phyloP scores from a whole-genome alignment of 2,113 vertebrate species.

The Proterorhinus semilunaris region DNA sequence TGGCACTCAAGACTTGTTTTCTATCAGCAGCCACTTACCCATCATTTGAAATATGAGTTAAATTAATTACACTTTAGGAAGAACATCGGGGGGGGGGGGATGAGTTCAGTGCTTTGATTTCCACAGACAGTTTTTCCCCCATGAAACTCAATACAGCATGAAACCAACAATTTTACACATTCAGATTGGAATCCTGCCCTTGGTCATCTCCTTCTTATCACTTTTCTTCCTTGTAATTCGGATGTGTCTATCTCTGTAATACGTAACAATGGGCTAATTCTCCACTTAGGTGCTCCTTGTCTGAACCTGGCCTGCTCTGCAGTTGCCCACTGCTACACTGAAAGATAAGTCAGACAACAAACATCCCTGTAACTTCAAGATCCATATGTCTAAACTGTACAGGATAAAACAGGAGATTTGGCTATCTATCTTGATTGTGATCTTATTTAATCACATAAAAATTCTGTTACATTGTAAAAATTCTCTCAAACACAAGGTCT shows the following conservation, averaged over 20 bases:
- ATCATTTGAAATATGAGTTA: slow-evolving; percentile 45
- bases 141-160: slow-evolving; percentile 10
- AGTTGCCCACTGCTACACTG: too few relatives aligned
- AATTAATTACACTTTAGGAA: slow-evolving; percentile 34
- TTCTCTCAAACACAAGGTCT: not conserved
- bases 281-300: too few relatives aligned
- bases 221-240: not conserved
- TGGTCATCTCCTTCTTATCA: not conserved
- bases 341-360: too few relatives aligned
- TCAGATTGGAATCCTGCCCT: not conserved
- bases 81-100: slow-evolving; percentile 34
- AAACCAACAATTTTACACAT: not conserved
- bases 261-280: too few relatives aligned
- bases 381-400: too few relatives aligned
- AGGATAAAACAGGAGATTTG: too few relatives aligned
- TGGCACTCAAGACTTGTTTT: slow-evolving; percentile 50
- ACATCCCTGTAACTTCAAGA: too few relatives aligned
- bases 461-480: not conserved
- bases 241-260: too few relatives aligned
- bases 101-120: slow-evolving; percentile 11
- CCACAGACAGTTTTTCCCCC: not conserved
- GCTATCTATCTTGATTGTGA: too few relatives aligned
- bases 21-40: slow-evolving; percentile 36
- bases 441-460: too few relatives aligned
- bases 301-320: too few relatives aligned